Base-by-base conservation (phyloP, 2,113 vertebrate species). In the Myodes glareolus region DNA sequence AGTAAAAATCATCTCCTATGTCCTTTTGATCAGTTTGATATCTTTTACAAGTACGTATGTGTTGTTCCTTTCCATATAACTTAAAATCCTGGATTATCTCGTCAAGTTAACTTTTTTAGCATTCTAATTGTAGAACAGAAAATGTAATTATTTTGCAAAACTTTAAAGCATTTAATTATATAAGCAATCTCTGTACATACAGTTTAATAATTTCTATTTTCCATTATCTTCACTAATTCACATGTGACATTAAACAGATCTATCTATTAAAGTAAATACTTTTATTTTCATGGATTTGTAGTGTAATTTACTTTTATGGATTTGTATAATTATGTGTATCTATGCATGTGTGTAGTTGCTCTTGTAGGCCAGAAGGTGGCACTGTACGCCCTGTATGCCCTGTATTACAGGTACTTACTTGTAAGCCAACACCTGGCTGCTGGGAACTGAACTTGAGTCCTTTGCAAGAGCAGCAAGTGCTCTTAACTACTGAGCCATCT, bases 91-190 rank as follows among this genome's bases (percentile, higher is more conserved):
- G 80, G 25, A 61, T 27, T 91, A 33, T 86, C 33, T 45, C 39
- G 27, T 86, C 39, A 72, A 76, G 3, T 81, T 85, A 84, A 92
- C 36, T 90, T 80, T 80, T 23, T 93, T 58, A 80, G 12, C 73
- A 96, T 89, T 36, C 14, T 47, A 95, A 97, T 94, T 91, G 36
- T 58, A 95, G 21, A 89, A 10, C 3, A 67, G 36, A 93, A 92
- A 95, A 61, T 97, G 87, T 76, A 96, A 94, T 77, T 75, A 47
- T 25, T 80, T 91, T 97, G 27, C 6, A 88, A 91, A 92, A 88
- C 31, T 70, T 6, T 50, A 92, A 92, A 39, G 17, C n/a, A 95
- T 93, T 67, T 93, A 50, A 94, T 88, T 94, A 31, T 92, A 16
- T 72, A 80, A 16, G 9, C 1, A 65, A 16, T 17, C 1, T 81